These are phyloP conservation scores for Zaprionus inermis DNA, from an alignment of 1,140 invertebrate genomes.

Conservation along the genomic window DNA sequence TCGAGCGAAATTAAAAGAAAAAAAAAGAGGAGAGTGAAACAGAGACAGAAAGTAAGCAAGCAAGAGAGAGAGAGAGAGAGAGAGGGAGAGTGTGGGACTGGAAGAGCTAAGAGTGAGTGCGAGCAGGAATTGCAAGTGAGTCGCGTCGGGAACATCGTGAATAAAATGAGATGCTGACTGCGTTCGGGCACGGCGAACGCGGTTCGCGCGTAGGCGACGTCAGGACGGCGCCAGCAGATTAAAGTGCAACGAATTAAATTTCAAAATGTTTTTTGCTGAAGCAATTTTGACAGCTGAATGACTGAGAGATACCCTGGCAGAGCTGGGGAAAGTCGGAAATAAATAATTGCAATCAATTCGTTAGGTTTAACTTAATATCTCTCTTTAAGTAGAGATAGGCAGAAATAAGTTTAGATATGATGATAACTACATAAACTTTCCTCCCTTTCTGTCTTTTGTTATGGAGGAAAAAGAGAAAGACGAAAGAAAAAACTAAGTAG, in stretches of 20 bases:
- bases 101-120: neutral
- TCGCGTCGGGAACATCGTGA: conserved; percentile 34
- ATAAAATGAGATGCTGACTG: conserved; percentile 53
- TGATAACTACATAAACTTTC: too few species aligned
- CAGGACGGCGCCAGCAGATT: conserved; percentile 43
- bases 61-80: conserved; percentile 11
- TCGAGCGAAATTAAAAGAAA: conserved; percentile 70
- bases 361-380: too few species aligned
- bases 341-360: too few species aligned
- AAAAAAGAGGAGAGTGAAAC: conserved; percentile 10
- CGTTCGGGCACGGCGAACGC: conserved; percentile 27
- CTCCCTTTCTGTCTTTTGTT: too few species aligned
- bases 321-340: too few species aligned
- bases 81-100: conserved; percentile 1
- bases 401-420: too few species aligned
- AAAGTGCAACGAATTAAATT: conserved; percentile 76
- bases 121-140: conserved; percentile 61
- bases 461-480: too few species aligned
- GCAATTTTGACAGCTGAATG: neutral
- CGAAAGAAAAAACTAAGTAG: too few species aligned
- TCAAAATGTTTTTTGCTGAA: conserved; percentile 3
- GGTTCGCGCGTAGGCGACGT: neutral
- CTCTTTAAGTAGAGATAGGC: too few species aligned
- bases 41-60: neutral
- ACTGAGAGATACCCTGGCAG: neutral